These are phyloP conservation scores for Poecile atricapillus DNA, from an alignment of 2,113 vertebrate genomes.

Conservation along the genomic window DNA sequence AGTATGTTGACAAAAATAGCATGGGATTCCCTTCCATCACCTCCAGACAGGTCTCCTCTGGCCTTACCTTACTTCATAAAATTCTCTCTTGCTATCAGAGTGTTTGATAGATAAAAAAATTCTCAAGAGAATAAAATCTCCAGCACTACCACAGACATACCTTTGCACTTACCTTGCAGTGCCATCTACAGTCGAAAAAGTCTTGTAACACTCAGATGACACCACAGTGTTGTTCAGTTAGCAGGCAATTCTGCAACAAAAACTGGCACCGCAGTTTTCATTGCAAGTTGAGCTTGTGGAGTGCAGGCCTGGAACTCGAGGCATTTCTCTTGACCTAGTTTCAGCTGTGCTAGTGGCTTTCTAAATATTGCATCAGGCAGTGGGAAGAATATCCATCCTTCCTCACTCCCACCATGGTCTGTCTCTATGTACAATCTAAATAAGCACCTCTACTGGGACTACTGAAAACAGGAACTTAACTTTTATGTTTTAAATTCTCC, in stretches of 20 bases:
- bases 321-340: background rate
- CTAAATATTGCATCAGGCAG: background rate
- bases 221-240: background rate
- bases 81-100: background rate
- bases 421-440: background rate
- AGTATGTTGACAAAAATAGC: background rate
- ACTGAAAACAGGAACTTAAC: background rate
- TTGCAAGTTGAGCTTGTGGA: background rate
- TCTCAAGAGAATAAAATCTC: background rate
- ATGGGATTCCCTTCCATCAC: background rate
- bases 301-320: background rate
- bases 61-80: background rate
- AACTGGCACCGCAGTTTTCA: background rate
- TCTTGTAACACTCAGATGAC: background rate
- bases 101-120: background rate
- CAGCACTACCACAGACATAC: no score
- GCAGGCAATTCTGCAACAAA: background rate
- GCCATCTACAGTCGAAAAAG: conserved; percentile 21
- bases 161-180: background rate
- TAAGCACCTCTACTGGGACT: background rate
- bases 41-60: background rate
- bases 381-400: background rate
- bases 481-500: background rate
- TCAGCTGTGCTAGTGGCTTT: background rate
- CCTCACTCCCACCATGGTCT: background rate